Base-by-base conservation (phyloP, 1,140 invertebrate genomes). In the Mercenaria mercenaria region DNA sequence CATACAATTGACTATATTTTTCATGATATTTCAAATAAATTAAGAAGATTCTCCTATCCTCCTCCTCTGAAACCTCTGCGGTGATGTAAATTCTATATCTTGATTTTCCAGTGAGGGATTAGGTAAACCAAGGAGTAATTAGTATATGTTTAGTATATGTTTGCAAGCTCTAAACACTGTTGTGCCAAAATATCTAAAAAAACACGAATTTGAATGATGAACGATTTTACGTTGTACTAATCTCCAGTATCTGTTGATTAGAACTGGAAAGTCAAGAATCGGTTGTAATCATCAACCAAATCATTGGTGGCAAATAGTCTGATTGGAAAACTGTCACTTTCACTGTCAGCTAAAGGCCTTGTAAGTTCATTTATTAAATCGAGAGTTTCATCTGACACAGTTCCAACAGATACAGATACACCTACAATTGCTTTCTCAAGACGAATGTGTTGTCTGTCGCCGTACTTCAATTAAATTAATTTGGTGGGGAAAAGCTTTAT, bases 261-360 rank as follows among this genome's bases (percentile, higher is more conserved):
- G 39, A 32, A 74, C 83, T 1, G 64, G 67, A 3, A 13, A n/a
- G 6, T 85, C 32, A 8, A 85, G 4, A 15, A 85, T 74, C 47
- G 6, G 41, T 85, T 85, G 34, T 2, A 85, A 37, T 52, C 47
- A 56, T 85, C 83, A 15, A 52, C 83, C 11, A 52, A 20, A 15
- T 76, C 67, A 74, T 85, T 74, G 13, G 83, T 85, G 18, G 83
- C 23, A 85, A 85, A 85, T 10, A 76, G 67, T 56, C 0, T 85
- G 3, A 56, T 23, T 34, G 37, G 29, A 41, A 10, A 47, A 18
- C 0, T 29, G 2, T 20, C 50, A 0, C 1, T 13, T 23, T 20
- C 29, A n/a, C 29, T 18, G 23, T 34, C 34, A 13, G 23, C 41
- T 23, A 83, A 83, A n/a, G 64, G 83, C 29, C 82, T 34, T 15